A percentile compares a stretch with the other conserved stretches of the same genome.
phyloP scores from a whole-genome alignment of 2,113 vertebrate genomes.

The Microcebus tavaratra region DNA sequence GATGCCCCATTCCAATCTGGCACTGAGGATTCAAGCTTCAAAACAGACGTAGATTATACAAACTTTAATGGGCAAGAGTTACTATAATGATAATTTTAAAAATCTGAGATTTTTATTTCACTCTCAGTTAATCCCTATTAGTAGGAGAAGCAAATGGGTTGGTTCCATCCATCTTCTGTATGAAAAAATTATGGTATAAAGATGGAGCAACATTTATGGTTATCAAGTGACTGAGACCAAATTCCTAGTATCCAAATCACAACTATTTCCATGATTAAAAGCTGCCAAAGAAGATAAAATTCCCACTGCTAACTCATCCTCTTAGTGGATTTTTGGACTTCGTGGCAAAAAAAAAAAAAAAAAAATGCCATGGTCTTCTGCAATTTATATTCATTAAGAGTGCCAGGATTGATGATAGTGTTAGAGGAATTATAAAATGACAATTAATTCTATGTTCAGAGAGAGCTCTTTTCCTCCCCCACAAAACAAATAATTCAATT shows the following conservation, averaged over 20 bases:
- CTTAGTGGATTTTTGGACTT: background rate
- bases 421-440: background rate
- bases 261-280: background rate
- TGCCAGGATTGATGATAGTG: background rate
- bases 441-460: background rate
- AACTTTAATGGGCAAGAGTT: background rate
- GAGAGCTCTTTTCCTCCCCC: background rate
- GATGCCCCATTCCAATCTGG: background rate
- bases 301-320: background rate
- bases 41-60: background rate
- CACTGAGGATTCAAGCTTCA: background rate
- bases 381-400: background rate
- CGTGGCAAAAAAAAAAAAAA: background rate
- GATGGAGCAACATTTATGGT: background rate
- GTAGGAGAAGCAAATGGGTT: background rate
- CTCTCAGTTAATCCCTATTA: background rate
- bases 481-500: conserved; percentile 45
- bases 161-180: background rate
- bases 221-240: background rate
- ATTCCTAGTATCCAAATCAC: background rate
- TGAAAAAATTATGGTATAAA: background rate
- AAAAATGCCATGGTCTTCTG: background rate
- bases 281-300: background rate
- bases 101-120: background rate
- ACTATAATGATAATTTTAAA: background rate